Evolutionary conservation across 30 jellyfish, hydroid and myxozoan genomes (phyloP), one percentile per base, ranked within the genome.

Genomic region (Aurelia aurita complex sp. Pacific): DNA sequence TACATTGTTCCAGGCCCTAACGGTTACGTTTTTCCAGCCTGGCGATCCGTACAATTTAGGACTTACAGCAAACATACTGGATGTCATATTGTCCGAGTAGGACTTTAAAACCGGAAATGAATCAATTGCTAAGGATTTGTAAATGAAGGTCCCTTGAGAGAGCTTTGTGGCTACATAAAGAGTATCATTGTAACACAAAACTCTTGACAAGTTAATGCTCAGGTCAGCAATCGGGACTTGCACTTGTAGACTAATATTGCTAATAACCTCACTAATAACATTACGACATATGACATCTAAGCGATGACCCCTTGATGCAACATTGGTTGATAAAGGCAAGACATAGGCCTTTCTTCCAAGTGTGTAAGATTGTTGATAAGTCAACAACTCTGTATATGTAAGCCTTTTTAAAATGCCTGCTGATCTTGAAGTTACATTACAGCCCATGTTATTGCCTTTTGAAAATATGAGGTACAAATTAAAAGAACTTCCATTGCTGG

Each of bases 341-440:
- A 57, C 67, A 74, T 81, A 81, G 65, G 90, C 90, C 55, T 81
- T 81, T 15, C 83, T 67, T n/a, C 90, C 90, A 10, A 36, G 33
- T 10, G 54, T 55, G 17, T 81, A 65, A 12, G 62, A 15, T 53
- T 81, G 75, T 68, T 81, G 83, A 43, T 62, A 70, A 52, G 76
- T 66, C 43, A 67, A 3, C 71, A 81, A 35, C 23, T 81, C 54
- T 10, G 80, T 2, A 77, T 81, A 81, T 29, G 90, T 50, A 36
- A 29, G 67, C 11, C 16, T 7, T 34, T 15, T 50, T 1, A 73
- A 81, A 10, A 81, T 81, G 35, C 69, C 83, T 11, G 83, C 82
- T 16, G 90, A 46, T 19, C 6, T 5, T 15, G 90, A 67, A 29
- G 83, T 55, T 46, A 81, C 32, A 17, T 55, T 69, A 19, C 90